phyloP scores from a whole-genome alignment of 2,113 vertebrate genomes.

The Erythrocebus patas region DNA sequence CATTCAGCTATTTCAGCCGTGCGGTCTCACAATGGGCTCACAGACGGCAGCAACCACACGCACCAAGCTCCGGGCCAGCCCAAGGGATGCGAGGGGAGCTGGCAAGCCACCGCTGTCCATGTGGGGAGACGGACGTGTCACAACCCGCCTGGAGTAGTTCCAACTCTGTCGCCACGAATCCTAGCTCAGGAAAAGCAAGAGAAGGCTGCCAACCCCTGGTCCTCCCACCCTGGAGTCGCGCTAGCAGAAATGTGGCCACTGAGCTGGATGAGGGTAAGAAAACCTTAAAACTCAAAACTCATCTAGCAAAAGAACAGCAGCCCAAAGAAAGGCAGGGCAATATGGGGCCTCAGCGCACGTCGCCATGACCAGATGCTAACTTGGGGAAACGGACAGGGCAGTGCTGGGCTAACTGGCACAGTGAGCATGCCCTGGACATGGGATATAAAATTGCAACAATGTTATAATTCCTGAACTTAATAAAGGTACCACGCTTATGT shows the following conservation, averaged over 20 bases:
- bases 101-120: neutral
- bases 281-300: too few relatives aligned
- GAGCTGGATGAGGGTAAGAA: neutral
- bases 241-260: neutral
- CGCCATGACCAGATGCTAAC: accelerated
- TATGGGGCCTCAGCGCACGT: accelerated
- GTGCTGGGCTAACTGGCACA: too few relatives aligned
- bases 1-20: constrained; percentile 54
- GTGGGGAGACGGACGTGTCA: neutral
- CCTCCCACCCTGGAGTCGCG: neutral
- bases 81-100: neutral
- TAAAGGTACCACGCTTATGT: neutral
- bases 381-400: accelerated
- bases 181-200: neutral
- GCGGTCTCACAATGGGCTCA: neutral
- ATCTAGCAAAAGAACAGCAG: neutral
- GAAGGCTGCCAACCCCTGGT: accelerated
- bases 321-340: neutral
- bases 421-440: neutral
- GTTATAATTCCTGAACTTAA: neutral
- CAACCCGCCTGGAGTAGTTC: neutral
- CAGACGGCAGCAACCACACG: neutral
- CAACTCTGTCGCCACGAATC: neutral
- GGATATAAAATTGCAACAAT: neutral
- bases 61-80: neutral